A percentile compares a stretch with the other conserved stretches of the same genome.
Conservation (phyloP, 2,888 invertebrate species). For the Malachius bipustulatus region DNA sequence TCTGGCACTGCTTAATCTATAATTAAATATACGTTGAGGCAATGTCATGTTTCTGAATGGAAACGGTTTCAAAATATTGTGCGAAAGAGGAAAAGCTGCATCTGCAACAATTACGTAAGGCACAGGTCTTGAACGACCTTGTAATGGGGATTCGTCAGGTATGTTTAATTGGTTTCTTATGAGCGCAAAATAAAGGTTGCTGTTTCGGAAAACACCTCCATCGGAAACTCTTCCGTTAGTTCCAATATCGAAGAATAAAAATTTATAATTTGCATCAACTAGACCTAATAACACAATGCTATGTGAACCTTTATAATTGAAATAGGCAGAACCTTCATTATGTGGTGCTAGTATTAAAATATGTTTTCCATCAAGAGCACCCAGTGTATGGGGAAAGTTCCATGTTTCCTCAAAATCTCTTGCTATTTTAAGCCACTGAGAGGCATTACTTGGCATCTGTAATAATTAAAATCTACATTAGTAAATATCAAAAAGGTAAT, state of each 20-base stretch:
- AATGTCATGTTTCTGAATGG: constrained; percentile 13
- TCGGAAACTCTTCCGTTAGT: constrained; percentile 25
- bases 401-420: too few species aligned
- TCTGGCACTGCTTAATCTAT: constrained; percentile 15
- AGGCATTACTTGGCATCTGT: constrained; percentile 8
- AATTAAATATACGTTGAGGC: constrained; percentile 18
- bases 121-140: constrained; percentile 10
- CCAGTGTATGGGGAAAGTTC: constrained; percentile 19
- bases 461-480: too few species aligned
- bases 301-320: constrained; percentile 23
- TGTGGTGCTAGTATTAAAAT: constrained; percentile 19
- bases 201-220: constrained; percentile 17
- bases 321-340: constrained; percentile 20
- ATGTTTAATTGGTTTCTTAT: constrained; percentile 10
- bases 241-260: constrained; percentile 27
- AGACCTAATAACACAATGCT: constrained; percentile 24
- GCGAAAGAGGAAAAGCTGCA: constrained; percentile 14
- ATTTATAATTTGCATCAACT: constrained; percentile 21
- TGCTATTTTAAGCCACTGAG: constrained; percentile 11
- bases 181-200: constrained; percentile 13
- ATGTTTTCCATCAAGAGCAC: constrained; percentile 26
- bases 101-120: constrained; percentile 18
- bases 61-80: constrained; percentile 19
- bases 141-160: constrained; percentile 13
- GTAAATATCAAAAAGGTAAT: too few species aligned